Conservation (phyloP, 1,140 invertebrate species). For the Lasaia peninsularis region DNA sequence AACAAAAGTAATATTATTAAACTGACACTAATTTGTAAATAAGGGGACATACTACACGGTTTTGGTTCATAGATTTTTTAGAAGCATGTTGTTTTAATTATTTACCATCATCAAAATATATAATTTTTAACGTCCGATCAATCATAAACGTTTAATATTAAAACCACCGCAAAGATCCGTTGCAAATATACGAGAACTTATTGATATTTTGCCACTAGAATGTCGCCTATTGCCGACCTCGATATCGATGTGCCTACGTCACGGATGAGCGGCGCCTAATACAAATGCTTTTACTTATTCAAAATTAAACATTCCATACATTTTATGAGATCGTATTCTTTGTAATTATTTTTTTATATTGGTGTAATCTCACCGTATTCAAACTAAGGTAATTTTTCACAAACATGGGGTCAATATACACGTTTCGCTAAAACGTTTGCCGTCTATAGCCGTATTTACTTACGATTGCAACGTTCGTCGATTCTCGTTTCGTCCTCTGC, state of each 20-base stretch:
- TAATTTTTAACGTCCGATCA: background rate
- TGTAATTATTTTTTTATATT: too few species aligned
- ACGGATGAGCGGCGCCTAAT: too few species aligned
- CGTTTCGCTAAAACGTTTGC: constrained; percentile 12
- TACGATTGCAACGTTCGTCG: constrained; percentile 34
- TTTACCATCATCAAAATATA: background rate
- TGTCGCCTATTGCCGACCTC: too few species aligned
- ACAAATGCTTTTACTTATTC: too few species aligned
- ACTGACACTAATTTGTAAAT: background rate
- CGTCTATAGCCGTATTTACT: constrained; percentile 43
- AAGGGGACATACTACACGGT: background rate
- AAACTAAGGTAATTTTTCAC: background rate
- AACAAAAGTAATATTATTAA: constrained; percentile 21
- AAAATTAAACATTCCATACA: too few species aligned
- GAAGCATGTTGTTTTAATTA: background rate
- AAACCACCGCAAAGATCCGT: too few species aligned
- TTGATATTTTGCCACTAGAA: too few species aligned
- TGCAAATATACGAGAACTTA: too few species aligned
- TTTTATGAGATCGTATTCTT: too few species aligned
- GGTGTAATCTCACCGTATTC: background rate
- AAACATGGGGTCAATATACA: background rate
- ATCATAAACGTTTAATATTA: background rate
- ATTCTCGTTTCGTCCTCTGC: constrained; percentile 27
- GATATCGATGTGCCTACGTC: too few species aligned
- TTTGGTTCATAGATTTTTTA: background rate